Evolutionary conservation across 2,888 invertebrate species (phyloP).

Genomic region (Meteorus cinctellus): DNA sequence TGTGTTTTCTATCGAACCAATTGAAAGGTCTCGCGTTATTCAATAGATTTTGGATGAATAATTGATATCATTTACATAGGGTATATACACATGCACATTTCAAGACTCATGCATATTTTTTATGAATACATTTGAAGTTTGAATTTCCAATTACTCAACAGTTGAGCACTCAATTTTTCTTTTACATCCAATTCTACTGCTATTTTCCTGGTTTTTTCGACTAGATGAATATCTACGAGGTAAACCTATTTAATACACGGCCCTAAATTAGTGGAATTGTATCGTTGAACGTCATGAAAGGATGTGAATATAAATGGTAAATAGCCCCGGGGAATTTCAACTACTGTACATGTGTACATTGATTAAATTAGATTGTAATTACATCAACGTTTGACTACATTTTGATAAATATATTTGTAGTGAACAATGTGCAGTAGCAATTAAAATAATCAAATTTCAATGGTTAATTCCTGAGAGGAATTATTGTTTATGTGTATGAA

Average conservation of each 20-base stretch:
- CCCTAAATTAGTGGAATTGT: neutral
- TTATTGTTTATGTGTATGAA: neutral
- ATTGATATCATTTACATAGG: neutral
- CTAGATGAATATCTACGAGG: neutral
- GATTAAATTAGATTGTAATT: neutral
- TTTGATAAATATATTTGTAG: neutral
- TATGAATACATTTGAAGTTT: neutral
- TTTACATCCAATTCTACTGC: neutral
- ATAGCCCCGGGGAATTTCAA: neutral
- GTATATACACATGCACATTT: neutral
- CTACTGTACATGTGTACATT: neutral
- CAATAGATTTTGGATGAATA: neutral
- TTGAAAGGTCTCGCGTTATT: neutral
- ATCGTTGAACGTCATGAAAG: neutral
- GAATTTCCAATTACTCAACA: neutral
- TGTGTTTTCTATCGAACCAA: constrained; percentile 16
- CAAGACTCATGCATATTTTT: neutral
- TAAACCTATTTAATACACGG: neutral
- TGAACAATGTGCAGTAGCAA: neutral
- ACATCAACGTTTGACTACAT: neutral
- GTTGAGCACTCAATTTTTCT: neutral
- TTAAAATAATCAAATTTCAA: neutral
- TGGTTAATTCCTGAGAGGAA: neutral
- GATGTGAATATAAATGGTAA: neutral
- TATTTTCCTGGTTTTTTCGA: neutral